A percentile compares a stretch with the other conserved stretches of the same genome.
Conservation (phyloP, 2,888 invertebrate species). For the Ornithoptera alexandrae region DNA sequence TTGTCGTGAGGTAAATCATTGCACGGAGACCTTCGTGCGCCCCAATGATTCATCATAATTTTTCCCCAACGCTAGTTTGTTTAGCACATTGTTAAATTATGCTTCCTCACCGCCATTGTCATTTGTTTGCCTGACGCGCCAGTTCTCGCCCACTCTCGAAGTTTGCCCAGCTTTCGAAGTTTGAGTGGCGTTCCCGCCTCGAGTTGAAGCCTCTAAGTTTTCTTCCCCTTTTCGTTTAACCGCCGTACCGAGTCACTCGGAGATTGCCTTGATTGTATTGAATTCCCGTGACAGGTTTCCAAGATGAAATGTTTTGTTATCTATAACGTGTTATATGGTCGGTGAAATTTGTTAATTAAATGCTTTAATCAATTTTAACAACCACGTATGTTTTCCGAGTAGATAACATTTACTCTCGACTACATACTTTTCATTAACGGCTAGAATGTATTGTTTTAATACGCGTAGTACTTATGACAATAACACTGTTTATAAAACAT, state of each 20-base stretch:
- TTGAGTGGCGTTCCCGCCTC: constrained; percentile 30
- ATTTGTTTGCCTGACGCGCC: constrained; percentile 64
- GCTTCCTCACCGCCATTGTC: constrained; percentile 63
- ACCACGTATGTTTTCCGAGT: no score
- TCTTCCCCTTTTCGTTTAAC: constrained; percentile 41
- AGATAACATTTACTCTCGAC: no score
- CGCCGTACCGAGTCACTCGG: constrained; percentile 46
- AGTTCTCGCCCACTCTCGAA: constrained; percentile 39
- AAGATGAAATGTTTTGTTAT: constrained; percentile 4
- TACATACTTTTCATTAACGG: no score
- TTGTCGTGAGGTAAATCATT: constrained; percentile 1
- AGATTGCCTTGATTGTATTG: constrained; percentile 42
- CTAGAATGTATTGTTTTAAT: no score
- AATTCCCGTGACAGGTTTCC: constrained; percentile 6
- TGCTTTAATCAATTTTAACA: no score
- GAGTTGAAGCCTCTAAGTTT: constrained; percentile 39
- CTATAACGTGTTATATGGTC: neutral
- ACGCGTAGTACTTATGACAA: no score
- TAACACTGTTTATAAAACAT: no score
- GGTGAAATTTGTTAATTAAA: constrained; percentile 3
- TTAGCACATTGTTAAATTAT: constrained; percentile 53
- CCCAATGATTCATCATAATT: constrained; percentile 20
- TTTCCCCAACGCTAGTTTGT: constrained; percentile 36
- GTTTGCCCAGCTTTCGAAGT: constrained; percentile 40
- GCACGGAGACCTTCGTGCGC: neutral